Conservation (phyloP, 2,888 invertebrate species). For the Lepetodrilus schrolli region DNA sequence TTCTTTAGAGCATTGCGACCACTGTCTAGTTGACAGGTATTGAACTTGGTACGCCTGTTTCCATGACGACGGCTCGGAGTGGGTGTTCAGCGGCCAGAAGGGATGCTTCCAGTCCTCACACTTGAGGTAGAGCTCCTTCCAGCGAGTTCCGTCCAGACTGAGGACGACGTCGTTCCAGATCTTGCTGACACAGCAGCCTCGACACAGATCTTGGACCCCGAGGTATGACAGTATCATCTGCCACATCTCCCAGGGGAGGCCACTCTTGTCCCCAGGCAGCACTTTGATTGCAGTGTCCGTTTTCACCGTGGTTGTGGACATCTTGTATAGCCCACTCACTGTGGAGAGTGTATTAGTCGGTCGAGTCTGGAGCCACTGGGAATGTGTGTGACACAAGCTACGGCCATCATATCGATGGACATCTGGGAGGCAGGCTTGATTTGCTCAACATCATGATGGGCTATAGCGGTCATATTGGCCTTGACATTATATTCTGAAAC, state of each 20-base stretch:
- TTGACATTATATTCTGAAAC: no score
- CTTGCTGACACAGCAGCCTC: constrained; percentile 63
- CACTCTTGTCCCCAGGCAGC: constrained; percentile 52
- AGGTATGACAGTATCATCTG: constrained; percentile 65
- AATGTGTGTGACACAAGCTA: no score
- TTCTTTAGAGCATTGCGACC: constrained; percentile 51
- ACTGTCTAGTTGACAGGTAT: constrained; percentile 56
- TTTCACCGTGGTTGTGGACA: constrained; percentile 29
- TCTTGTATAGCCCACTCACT: not conserved
- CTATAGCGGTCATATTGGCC: no score
- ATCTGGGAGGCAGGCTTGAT: no score
- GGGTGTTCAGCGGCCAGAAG: constrained; percentile 64
- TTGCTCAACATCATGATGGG: no score
- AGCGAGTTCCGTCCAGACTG: constrained; percentile 63
- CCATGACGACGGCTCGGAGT: constrained; percentile 65
- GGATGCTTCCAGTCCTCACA: constrained; percentile 67
- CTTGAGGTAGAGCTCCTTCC: constrained; percentile 61
- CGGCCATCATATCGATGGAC: no score
- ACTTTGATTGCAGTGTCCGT: constrained; percentile 25
- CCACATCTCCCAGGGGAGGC: constrained; percentile 70
- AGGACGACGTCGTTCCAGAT: constrained; percentile 65
- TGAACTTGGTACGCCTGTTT: constrained; percentile 62
- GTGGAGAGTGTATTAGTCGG: no score
- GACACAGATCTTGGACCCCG: constrained; percentile 59
- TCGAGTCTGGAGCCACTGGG: no score